A percentile compares a stretch with the other conserved stretches of the same genome.
phyloP scores from a whole-genome alignment of 2,797 vertebrate species.

The Acanthurus tractus region DNA sequence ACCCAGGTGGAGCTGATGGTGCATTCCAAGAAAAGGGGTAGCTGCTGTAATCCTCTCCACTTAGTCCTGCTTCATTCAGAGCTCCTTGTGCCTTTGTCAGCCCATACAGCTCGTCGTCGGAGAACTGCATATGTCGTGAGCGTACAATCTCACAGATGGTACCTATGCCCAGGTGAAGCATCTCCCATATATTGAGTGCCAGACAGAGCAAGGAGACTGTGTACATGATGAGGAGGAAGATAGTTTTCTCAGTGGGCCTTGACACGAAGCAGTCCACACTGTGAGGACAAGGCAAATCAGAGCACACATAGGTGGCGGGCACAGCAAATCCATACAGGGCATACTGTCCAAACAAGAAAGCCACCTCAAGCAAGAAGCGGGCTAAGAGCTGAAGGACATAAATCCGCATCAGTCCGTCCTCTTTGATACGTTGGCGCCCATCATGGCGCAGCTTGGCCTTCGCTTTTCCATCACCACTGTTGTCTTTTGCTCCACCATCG shows the following conservation, averaged over 20 bases:
- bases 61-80: slow-evolving; percentile 42
- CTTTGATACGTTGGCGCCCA: slow-evolving; percentile 89
- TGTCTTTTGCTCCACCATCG: slow-evolving; percentile 77
- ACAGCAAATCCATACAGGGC: slow-evolving; percentile 93
- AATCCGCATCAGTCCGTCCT: slow-evolving; percentile 93
- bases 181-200: slow-evolving; percentile 93
- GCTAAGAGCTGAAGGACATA: slow-evolving; percentile 93
- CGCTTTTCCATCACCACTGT: slow-evolving; percentile 57
- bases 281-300: slow-evolving; percentile 90
- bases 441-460: slow-evolving; percentile 89
- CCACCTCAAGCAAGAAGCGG: slow-evolving; percentile 90
- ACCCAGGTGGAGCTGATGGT: slow-evolving; percentile 91
- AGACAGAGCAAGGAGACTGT: slow-evolving; percentile 92
- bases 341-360: slow-evolving; percentile 93
- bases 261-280: slow-evolving; percentile 95
- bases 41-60: slow-evolving; percentile 81
- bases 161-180: slow-evolving; percentile 94
- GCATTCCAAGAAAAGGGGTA: slow-evolving; percentile 92
- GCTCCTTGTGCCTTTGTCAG: slow-evolving; percentile 41
- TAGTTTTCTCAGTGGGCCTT: slow-evolving; percentile 95
- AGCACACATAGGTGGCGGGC: slow-evolving; percentile 88
- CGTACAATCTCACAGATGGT: slow-evolving; percentile 91
- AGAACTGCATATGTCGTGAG: slow-evolving; percentile 65
- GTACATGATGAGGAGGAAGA: slow-evolving; percentile 97
- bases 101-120: slow-evolving; percentile 68